Conservation (phyloP, 1,140 invertebrate genomes). For the Euglossa dilemma region DNA sequence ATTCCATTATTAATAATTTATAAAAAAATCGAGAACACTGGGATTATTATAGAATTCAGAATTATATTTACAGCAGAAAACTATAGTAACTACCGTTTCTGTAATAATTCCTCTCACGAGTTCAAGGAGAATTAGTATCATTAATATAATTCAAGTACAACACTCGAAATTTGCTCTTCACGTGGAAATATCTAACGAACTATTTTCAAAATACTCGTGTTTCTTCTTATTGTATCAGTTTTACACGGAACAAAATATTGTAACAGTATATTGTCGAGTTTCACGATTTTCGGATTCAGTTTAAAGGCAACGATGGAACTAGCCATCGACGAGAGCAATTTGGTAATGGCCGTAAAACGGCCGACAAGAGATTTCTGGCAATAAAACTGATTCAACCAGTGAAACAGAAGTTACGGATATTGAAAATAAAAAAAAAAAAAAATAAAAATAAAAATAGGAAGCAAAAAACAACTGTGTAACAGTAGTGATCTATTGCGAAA, state of each 20-base stretch:
- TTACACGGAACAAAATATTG: not conserved
- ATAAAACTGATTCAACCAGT: not conserved
- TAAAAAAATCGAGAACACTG: too few relatives aligned
- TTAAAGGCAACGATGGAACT: not conserved
- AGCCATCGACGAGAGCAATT: constrained; percentile 4
- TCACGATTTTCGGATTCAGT: not conserved
- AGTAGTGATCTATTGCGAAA: not conserved
- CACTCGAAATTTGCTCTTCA: too few relatives aligned
- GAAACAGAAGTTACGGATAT: constrained; percentile 17
- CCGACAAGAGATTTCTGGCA: not conserved
- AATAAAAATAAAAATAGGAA: not conserved
- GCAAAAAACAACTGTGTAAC: not conserved
- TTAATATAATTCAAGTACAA: too few relatives aligned
- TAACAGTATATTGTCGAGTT: not conserved
- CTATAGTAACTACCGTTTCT: too few relatives aligned
- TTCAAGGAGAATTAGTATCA: too few relatives aligned
- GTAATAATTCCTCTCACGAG: too few relatives aligned
- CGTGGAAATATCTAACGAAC: not conserved
- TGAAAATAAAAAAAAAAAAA: not conserved
- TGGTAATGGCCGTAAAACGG: constrained; percentile 8
- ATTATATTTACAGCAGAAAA: too few relatives aligned
- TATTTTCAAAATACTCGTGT: not conserved
- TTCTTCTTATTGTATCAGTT: too few relatives aligned
- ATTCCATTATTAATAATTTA: too few relatives aligned
- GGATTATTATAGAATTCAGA: too few relatives aligned